A percentile compares a stretch with the other conserved stretches of the same genome.
phyloP scores from a whole-genome alignment of 2,113 vertebrate species.

The Boulengeromyrus knoepffleri region DNA sequence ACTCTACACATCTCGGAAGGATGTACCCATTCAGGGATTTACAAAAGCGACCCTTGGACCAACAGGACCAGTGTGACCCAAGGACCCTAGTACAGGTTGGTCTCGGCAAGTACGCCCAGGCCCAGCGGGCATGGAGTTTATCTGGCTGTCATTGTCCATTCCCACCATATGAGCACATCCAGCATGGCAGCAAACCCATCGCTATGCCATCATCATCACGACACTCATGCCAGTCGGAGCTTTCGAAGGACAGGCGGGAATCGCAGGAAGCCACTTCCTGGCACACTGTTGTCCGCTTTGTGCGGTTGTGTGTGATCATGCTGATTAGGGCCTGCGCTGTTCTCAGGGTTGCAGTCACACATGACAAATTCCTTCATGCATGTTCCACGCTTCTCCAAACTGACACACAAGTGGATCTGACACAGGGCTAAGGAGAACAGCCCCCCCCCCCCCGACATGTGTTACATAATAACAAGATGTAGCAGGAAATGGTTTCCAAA shows the following conservation, averaged over 20 bases:
- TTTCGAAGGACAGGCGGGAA: not conserved
- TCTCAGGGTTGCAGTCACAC: not conserved
- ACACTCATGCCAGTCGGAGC: not conserved
- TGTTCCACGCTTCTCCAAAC: not conserved
- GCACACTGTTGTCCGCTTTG: not conserved
- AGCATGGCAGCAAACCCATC: not conserved
- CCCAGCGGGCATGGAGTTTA: not conserved
- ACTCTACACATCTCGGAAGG: not conserved
- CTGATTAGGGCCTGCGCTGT: not conserved
- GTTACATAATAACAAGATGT: not conserved
- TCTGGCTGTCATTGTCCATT: not conserved
- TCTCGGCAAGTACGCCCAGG: not conserved
- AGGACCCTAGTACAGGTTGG: constrained; percentile 47
- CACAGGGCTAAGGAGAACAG: not conserved
- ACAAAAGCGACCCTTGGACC: not conserved
- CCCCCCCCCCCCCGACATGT: not conserved
- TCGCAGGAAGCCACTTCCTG: not conserved
- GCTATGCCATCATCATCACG: not conserved
- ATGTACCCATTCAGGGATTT: not conserved
- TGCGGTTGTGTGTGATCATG: not conserved
- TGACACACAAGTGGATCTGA: not conserved
- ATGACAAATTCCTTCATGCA: not conserved
- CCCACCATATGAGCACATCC: not conserved
- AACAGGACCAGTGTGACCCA: constrained; percentile 56
- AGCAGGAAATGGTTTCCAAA: not conserved